Evolutionary conservation across 2,888 invertebrate species (phyloP).

Genomic region (Ichneumoninae sp.): DNA sequence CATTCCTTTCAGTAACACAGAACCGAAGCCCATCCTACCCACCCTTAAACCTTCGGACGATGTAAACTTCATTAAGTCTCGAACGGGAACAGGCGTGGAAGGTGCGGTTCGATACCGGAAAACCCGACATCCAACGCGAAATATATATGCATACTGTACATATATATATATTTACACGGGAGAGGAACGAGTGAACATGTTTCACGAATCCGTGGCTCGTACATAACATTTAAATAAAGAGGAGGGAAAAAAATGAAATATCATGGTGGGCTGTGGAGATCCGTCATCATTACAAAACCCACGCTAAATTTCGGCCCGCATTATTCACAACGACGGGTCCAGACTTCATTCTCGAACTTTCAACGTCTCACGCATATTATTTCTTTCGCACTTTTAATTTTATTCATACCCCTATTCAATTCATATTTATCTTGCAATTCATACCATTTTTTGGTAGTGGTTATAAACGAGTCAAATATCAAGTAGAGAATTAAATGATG

Average conservation of each 20-base stretch:
- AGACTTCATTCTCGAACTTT: conserved; percentile 11
- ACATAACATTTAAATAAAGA: conserved; percentile 21
- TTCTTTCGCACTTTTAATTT: neutral
- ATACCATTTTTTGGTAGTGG: neutral
- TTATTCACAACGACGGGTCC: neutral
- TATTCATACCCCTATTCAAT: no score
- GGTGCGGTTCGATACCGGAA: conserved; percentile 29
- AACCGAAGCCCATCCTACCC: conserved; percentile 8
- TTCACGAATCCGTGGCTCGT: neutral
- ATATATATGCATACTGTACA: neutral
- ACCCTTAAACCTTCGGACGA: conserved; percentile 53
- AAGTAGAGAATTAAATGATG: no score
- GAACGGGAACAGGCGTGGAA: conserved; percentile 30
- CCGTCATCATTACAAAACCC: conserved; percentile 48
- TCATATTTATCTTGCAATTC: neutral
- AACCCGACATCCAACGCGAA: conserved; percentile 18
- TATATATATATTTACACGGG: neutral
- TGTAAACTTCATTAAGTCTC: conserved; percentile 61
- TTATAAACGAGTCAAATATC: no score
- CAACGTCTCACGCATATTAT: neutral
- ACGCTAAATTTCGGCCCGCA: conserved; percentile 48
- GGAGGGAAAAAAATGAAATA: conserved; percentile 6
- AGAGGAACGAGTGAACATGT: conserved; percentile 4
- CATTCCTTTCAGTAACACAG: conserved; percentile 61
- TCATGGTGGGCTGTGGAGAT: neutral